Evolutionary conservation across 2,113 vertebrate genomes (phyloP), one percentile per base, ranked within the genome.

Genomic region (Micronycteris hirsuta): DNA sequence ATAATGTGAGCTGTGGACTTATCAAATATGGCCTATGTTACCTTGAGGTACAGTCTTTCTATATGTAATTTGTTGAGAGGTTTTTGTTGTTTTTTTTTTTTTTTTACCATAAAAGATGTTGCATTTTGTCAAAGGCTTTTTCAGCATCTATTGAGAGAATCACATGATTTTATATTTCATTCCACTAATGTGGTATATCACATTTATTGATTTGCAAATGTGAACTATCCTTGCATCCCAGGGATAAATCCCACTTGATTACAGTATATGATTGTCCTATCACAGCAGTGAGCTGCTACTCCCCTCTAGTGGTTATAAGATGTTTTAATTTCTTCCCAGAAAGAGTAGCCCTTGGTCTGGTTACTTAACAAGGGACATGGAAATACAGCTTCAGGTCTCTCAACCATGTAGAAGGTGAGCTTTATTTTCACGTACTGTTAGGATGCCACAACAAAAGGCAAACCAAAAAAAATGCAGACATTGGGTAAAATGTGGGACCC

Each of bases 231-330:
- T 47, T 58, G 41, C 61, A 68, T 58, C 82, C 49, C 71, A 78
- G 83, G 31, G 63, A 78, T 78, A 78, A 86, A 78, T 45, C 17
- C 52, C 4, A 10, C 26, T 58, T 17, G 16, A 70, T 58, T n/a
- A 13, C 7, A 33, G 78, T 24, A 3, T 20, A 38, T 0, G 58
- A 10, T 28, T 43, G 49, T 43, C n/a, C 54, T 26, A 33, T 6
- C 13, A 5, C 17, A 98, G 98, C 41, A 45, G 45, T 80, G 97
- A 91, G 97, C 96, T 97, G 86, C 92, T 98, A 96, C 97, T 98
- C 97, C 97, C 97, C 98, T 98, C 98, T 98, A 70, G 97, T 98
- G 98, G 96, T 45, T 15, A 0, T 0, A 3, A 7, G 4, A 7
- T 15, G 24, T 81, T 0, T 86, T 33, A 0, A 9, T 52, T 33